Conservation (phyloP, 2,888 invertebrate species). For the Drosophila paramelanica region DNA sequence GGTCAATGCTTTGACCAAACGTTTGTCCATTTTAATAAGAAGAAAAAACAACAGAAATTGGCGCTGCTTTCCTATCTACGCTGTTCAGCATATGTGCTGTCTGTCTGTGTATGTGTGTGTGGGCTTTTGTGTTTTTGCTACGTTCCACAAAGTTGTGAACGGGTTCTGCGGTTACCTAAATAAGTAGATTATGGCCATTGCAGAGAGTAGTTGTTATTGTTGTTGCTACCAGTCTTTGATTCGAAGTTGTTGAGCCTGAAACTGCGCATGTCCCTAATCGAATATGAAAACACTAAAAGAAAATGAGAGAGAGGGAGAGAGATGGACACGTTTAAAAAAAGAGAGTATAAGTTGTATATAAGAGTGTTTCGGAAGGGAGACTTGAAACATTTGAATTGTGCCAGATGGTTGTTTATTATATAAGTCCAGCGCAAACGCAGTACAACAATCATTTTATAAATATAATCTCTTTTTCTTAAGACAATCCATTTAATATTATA, state of each 20-base stretch:
- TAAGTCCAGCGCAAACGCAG: conserved; percentile 35
- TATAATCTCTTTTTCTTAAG: neutral
- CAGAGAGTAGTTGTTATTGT: conserved; percentile 24
- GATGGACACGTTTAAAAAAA: neutral
- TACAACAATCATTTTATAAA: conserved; percentile 1
- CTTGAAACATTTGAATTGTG: conserved; percentile 32
- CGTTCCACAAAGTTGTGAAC: conserved; percentile 70
- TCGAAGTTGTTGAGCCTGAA: conserved; percentile 34
- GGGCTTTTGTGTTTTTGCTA: conserved; percentile 39
- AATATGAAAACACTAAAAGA: conserved; percentile 5
- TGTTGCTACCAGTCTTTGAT: conserved; percentile 36
- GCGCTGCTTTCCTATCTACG: conserved; percentile 28
- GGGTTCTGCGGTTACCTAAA: conserved; percentile 65
- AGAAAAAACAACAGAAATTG: conserved; percentile 19
- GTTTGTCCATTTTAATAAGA: conserved; percentile 46
- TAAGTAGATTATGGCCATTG: conserved; percentile 44
- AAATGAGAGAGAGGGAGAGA: conserved; percentile 6
- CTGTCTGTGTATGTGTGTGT: conserved; percentile 1
- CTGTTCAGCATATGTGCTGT: conserved; percentile 36
- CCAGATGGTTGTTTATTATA: conserved; percentile 56
- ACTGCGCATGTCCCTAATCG: conserved; percentile 36
- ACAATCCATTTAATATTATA: too few species aligned
- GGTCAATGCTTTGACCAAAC: conserved; percentile 71
- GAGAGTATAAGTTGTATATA: conserved; percentile 25
- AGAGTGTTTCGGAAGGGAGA: conserved; percentile 22